A percentile compares a stretch with the other conserved stretches of the same genome.
Evolutionary conservation across 2,113 vertebrate genomes (phyloP).

Genomic region (Donacobius atricapilla): DNA sequence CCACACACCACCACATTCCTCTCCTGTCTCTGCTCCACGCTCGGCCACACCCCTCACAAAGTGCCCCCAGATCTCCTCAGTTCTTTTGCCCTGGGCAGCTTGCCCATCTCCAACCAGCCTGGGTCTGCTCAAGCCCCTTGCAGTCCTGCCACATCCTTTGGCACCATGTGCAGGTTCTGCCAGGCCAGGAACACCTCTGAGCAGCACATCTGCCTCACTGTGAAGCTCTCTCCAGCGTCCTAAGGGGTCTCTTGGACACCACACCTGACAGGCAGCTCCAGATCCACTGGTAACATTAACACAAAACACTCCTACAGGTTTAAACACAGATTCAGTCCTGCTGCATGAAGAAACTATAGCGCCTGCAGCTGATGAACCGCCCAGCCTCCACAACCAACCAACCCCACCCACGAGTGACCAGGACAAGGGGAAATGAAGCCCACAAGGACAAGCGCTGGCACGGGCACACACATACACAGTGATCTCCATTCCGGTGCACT

Average conservation of each 20-base stretch:
- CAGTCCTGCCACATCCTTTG: not conserved
- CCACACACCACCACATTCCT: not conserved
- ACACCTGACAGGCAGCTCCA: not conserved
- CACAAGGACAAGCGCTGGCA: not conserved
- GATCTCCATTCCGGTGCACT: slow-evolving; percentile 80
- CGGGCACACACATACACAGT: slow-evolving; percentile 77
- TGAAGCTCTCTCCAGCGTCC: not conserved
- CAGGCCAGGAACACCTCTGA: not conserved
- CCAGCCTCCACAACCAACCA: not conserved
- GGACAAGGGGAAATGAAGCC: not conserved
- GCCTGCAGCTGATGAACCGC: not conserved
- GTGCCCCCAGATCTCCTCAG: not conserved
- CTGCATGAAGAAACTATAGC: not conserved
- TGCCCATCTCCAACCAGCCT: not conserved
- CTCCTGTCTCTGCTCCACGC: not conserved
- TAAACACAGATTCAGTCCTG: not conserved
- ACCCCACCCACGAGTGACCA: not conserved
- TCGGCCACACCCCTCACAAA: not conserved
- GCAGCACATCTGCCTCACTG: not conserved
- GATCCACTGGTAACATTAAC: not conserved
- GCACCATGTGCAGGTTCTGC: not conserved
- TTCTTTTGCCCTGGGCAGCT: not conserved
- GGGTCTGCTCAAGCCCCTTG: not conserved
- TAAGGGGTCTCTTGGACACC: not conserved
- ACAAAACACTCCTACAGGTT: not conserved